Evolutionary conservation across 2,797 vertebrate species (phyloP).

Genomic region (Crenuchus spilurus): DNA sequence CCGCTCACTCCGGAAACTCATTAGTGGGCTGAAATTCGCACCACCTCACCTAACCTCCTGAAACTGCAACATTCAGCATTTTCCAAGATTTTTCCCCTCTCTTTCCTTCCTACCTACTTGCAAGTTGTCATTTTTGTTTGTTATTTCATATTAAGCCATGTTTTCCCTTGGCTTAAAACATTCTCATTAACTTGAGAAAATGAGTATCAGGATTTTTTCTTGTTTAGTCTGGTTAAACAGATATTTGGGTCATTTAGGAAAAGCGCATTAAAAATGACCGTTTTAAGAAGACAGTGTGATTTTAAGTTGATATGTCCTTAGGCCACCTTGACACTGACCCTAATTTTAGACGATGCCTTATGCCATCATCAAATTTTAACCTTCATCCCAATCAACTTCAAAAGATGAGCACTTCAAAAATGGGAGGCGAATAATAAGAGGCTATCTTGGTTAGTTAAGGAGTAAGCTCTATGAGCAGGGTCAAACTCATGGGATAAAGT

Average conservation of each 20-base stretch:
- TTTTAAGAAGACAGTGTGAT: not conserved
- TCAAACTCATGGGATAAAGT: constrained; percentile 27
- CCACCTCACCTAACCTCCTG: constrained; percentile 53
- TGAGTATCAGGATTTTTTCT: not conserved
- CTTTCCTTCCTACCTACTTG: constrained; percentile 23
- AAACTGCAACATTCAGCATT: constrained; percentile 59
- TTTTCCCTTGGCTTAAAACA: constrained; percentile 6
- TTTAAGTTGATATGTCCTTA: not conserved
- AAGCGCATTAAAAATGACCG: not conserved
- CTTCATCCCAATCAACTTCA: constrained; percentile 30
- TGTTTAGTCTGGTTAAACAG: not conserved
- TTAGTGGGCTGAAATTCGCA: constrained; percentile 70
- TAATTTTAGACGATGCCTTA: not conserved
- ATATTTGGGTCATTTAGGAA: not conserved
- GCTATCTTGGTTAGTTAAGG: constrained; percentile 28
- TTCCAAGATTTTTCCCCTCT: constrained; percentile 47
- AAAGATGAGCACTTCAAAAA: constrained; percentile 30
- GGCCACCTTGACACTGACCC: not conserved
- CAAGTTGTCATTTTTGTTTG: constrained; percentile 31
- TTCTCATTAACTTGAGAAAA: constrained; percentile 18
- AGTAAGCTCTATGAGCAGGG: constrained; percentile 35
- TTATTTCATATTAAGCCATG: constrained; percentile 36
- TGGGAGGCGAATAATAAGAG: constrained; percentile 6
- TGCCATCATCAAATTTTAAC: constrained; percentile 16
- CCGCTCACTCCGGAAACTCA: constrained; percentile 61